Conservation (phyloP, 2,888 invertebrate genomes). For the Meandrusa payeni region DNA sequence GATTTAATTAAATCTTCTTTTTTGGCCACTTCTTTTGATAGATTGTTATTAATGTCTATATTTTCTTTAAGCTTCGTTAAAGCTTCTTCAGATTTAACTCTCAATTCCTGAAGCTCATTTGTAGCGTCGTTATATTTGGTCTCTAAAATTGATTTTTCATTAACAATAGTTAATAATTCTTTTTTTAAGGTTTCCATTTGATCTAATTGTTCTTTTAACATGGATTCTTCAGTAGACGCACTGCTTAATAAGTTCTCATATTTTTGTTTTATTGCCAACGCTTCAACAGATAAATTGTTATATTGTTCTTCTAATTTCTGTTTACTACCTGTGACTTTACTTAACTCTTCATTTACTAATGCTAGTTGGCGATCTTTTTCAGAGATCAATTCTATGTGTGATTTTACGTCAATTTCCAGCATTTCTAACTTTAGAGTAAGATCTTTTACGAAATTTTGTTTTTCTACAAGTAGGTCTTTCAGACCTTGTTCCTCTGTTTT, state of each 20-base stretch:
- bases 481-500: conserved; percentile 50
- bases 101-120: conserved; percentile 49
- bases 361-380: conserved; percentile 75
- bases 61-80: conserved; percentile 51
- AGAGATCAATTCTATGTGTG: conserved; percentile 61
- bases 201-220: conserved; percentile 59
- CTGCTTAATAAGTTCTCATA: conserved; percentile 65
- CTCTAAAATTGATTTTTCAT: conserved; percentile 59
- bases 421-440: conserved; percentile 65
- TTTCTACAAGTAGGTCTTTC: conserved; percentile 53
- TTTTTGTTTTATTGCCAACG: conserved; percentile 60
- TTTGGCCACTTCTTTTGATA: conserved; percentile 53
- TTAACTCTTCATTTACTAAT: conserved; percentile 58
- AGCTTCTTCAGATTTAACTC: conserved; percentile 45
- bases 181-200: conserved; percentile 58
- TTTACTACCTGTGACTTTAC: conserved; percentile 61
- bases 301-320: conserved; percentile 71
- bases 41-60: conserved; percentile 38
- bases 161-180: conserved; percentile 51
- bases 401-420: conserved; percentile 69
- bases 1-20: conserved; percentile 56
- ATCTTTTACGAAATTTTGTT: conserved; percentile 62
- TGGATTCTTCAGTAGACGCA: conserved; percentile 63
- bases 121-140: conserved; percentile 46
- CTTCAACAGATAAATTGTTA: conserved; percentile 57